Base-by-base conservation (phyloP, 2,888 invertebrate genomes). In the Onthophagus sagittarius region DNA sequence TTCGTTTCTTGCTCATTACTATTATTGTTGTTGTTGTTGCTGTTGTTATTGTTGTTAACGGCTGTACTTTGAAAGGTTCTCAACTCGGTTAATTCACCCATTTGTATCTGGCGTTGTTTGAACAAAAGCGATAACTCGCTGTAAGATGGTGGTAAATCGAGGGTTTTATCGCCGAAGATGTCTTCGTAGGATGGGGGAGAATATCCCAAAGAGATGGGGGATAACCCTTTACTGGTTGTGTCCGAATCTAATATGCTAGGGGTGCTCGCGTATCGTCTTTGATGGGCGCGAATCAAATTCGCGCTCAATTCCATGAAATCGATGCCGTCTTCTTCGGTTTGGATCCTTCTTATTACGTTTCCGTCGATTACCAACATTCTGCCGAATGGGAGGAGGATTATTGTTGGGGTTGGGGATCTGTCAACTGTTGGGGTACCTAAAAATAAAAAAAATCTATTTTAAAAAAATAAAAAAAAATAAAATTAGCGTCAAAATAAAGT, bases 281-380 rank as follows among this genome's bases (percentile, higher is more conserved):
- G 79, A 75, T 87, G 87, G 2, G 86, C 84, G 2, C 87, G 83
- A 69, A 88, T 86, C 14, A 88, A 82, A 77, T 86, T 87, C 72
- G 87, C 87, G 15, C 88, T 87, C 33, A 88, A 81, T 79, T 88
- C 87, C 80, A 88, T 86, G 72, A 88, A 82, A 77, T 88, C 88
- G 74, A 88, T 81, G 63, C 88, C 88, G 77, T 82, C 79, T 62
- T 82, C 79, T 76, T 84, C 83, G 14, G 83, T 81, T 82, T 87
- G 87, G 31, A 88, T 83, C 77, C 87, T 87, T 7, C 86, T 86
- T 77, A 88, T 87, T 70, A 88, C 86, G n/a, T 85, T 85, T 63
- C 88, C 85, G 78, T 88, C 88, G 14, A 88, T 88, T 32, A 88
- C 88, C 65, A 88, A 83, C 88, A 88, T 88, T 76, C 88, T 82